These are phyloP conservation scores for Bos javanicus DNA, from an alignment of 2,113 vertebrate species.

Conservation along the genomic window DNA sequence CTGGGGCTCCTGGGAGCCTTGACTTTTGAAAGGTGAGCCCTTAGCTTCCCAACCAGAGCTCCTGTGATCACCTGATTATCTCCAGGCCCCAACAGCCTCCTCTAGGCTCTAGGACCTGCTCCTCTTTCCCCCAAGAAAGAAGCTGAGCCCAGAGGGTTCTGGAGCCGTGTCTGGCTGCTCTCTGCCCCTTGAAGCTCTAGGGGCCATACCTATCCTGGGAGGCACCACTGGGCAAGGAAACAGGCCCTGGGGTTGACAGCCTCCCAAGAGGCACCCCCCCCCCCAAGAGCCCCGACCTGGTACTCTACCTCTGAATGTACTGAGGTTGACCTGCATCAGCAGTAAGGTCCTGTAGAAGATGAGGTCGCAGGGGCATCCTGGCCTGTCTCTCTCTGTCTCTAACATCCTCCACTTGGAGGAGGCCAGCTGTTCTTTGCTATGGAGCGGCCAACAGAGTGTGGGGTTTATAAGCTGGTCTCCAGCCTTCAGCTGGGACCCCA, in stretches of 20 bases:
- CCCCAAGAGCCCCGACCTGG: accelerated
- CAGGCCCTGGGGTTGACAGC: not conserved
- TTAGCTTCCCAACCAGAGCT: accelerated
- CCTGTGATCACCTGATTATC: no score
- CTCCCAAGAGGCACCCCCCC: not conserved
- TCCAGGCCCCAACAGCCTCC: not conserved
- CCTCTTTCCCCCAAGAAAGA: not conserved
- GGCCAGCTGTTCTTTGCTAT: not conserved
- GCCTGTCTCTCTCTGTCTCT: not conserved
- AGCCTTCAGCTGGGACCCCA: not conserved
- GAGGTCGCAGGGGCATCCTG: not conserved
- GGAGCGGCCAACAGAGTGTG: not conserved
- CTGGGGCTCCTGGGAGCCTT: not conserved
- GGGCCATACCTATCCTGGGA: no score
- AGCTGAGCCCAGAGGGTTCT: not conserved
- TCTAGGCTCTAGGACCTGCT: not conserved
- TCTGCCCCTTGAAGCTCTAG: not conserved
- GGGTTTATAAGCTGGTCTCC: not conserved
- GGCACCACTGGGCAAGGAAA: not conserved
- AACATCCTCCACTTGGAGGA: not conserved
- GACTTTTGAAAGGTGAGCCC: not conserved
- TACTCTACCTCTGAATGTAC: no score
- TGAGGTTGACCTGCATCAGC: no score
- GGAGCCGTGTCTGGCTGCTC: not conserved
- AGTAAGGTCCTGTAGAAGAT: no score